phyloP scores from a whole-genome alignment of 2,888 invertebrate species.

The Danaus chrysippus region DNA sequence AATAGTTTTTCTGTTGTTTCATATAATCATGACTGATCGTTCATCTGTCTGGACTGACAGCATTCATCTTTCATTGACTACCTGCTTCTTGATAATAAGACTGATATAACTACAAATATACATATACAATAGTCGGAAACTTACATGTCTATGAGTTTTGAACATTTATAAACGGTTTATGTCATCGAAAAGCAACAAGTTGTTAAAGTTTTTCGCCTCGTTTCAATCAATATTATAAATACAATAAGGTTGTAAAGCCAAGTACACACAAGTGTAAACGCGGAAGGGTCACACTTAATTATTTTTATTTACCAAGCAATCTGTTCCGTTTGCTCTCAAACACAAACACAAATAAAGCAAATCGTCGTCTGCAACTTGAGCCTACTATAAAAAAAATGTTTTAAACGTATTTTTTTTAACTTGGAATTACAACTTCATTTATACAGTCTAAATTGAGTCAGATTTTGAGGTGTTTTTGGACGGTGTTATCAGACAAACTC shows the following conservation, averaged over 20 bases:
- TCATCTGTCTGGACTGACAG: too few species aligned
- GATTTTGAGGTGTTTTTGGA: background rate
- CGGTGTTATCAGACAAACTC: too few species aligned
- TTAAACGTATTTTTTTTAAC: constrained; percentile 1
- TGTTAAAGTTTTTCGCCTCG: background rate
- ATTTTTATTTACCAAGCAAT: constrained; percentile 55
- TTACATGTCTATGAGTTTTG: too few species aligned
- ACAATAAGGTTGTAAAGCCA: constrained; percentile 5
- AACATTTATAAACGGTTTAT: too few species aligned
- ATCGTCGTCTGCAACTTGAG: constrained; percentile 14
- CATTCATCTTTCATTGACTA: too few species aligned
- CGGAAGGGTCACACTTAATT: constrained; percentile 26
- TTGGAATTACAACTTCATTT: background rate
- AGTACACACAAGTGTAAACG: constrained; percentile 9
- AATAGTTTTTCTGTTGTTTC: too few species aligned
- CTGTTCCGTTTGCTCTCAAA: constrained; percentile 36
- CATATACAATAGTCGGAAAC: too few species aligned
- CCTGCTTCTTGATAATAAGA: too few species aligned
- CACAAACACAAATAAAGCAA: constrained; percentile 50
- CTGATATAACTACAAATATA: too few species aligned
- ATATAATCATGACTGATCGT: too few species aligned
- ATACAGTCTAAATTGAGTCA: background rate
- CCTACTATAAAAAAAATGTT: constrained; percentile 3
- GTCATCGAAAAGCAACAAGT: too few species aligned
- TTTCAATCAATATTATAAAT: constrained; percentile 9